Evolutionary conservation across 2,797 vertebrate genomes (phyloP), one percentile per base, ranked within the genome.

Genomic region (Echiichthys vipera): DNA sequence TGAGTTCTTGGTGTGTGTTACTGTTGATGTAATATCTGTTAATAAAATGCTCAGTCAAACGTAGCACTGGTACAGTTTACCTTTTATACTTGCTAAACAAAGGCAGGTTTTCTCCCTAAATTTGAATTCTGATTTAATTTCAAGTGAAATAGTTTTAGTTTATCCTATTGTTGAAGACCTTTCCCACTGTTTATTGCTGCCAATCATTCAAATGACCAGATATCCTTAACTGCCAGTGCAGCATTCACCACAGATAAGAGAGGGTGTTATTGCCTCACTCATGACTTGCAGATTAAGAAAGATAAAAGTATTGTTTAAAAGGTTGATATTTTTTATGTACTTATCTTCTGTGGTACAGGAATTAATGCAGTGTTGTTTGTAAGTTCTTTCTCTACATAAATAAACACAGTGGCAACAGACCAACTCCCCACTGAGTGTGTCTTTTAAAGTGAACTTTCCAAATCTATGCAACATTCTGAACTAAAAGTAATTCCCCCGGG

Each of bases 391-490:
- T 45, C 57, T 22, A 39, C 56, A 53, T 84, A 81, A 84, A 89
- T 79, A 88, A 78, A 83, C 66, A 68, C 68, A 50, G 17, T 74
- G 59, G 80, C 81, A 71, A 25, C 61, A 50, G 65, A 79, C 70
- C 71, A 85, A 54, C 78, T 69, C 46, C 83, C 80, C 55, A n/a
- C 74, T 78, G 59, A 69, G 84, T 54, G 62, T 72, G 65, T 81
- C n/a, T 80, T 82, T 69, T 83, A 68, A 77, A 86, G 82, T 43
- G 54, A 61, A 66, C 74, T 50, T 62, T 74, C 69, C 58, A 79
- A 62, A 80, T 80, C 67, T 20, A 56, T 80, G 75, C 76, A 78
- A 25, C 84, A 76, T 81, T 86, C 72, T 83, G 53, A 84, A 72
- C 66, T 70, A 20, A 74, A 65, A 87, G 83, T 77, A 55, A 20